Conservation (phyloP, 1,140 invertebrate species). For the Drosophila auraria region DNA sequence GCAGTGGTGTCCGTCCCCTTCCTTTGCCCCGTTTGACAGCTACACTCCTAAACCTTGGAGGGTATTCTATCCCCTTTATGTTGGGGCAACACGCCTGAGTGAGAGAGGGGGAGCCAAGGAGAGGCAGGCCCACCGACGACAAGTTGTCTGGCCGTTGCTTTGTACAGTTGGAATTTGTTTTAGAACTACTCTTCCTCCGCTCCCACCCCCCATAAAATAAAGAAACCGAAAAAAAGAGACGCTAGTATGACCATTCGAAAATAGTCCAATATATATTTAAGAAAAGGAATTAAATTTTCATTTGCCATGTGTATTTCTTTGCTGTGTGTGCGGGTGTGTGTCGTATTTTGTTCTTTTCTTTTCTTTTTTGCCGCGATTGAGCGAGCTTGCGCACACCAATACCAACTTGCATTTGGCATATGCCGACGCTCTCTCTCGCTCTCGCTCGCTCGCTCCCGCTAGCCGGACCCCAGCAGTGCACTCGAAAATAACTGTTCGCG, state of each 20-base stretch:
- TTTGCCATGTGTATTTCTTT: slow-evolving; percentile 35
- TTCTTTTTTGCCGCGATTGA: slow-evolving; percentile 57
- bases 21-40: not conserved
- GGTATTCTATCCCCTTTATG: slow-evolving; percentile 19
- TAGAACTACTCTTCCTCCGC: not conserved
- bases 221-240: slow-evolving; percentile 14
- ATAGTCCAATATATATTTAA: slow-evolving; percentile 56
- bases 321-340: slow-evolving; percentile 42
- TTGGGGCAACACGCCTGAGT: not conserved
- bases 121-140: slow-evolving; percentile 21
- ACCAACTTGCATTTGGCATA: slow-evolving; percentile 50
- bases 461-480: slow-evolving; percentile 47
- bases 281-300: slow-evolving; percentile 69
- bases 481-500: slow-evolving; percentile 73
- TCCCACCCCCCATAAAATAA: not conserved
- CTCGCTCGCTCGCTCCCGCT: slow-evolving; percentile 21
- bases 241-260: slow-evolving; percentile 51
- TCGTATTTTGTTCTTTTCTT: slow-evolving; percentile 34
- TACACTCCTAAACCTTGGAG: slow-evolving; percentile 4
- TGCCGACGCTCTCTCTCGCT: slow-evolving; percentile 23
- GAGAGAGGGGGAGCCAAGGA: slow-evolving; percentile 1
- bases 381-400: slow-evolving; percentile 73
- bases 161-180: slow-evolving; percentile 42
- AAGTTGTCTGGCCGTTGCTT: slow-evolving; percentile 28
- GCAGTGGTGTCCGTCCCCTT: slow-evolving; percentile 41